phyloP scores from a whole-genome alignment of 2,797 vertebrate species.

The Percopsis omiscomaycus region DNA sequence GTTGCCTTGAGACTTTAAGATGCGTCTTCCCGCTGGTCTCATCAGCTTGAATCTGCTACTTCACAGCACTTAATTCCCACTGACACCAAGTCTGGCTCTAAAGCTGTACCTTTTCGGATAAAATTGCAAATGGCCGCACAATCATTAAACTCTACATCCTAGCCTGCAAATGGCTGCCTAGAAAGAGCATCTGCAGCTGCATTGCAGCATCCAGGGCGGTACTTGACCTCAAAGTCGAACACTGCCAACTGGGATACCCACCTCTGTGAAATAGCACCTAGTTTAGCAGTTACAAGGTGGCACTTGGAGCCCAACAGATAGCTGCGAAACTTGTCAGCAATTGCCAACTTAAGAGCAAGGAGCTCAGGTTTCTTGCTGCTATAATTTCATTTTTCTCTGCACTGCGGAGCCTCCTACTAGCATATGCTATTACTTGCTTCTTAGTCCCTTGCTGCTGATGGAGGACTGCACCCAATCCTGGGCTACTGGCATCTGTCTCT shows the following conservation, averaged over 20 bases:
- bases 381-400: conserved; percentile 19
- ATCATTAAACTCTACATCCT: conserved; percentile 15
- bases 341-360: conserved; percentile 10
- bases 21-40: background rate
- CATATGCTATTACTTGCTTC: conserved; percentile 15
- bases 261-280: conserved; percentile 20
- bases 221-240: conserved; percentile 26
- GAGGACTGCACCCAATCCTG: conserved; percentile 13
- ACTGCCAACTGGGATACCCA: conserved; percentile 18
- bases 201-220: conserved; percentile 1
- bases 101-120: conserved; percentile 7
- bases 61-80: conserved; percentile 1
- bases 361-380: conserved; percentile 24
- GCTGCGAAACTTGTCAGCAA: conserved; percentile 7
- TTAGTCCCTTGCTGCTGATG: conserved; percentile 5
- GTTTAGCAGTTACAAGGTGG: conserved; percentile 3
- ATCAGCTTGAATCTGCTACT: background rate
- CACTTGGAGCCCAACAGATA: conserved; percentile 18
- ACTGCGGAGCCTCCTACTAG: conserved; percentile 12
- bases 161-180: background rate
- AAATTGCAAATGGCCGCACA: conserved; percentile 23
- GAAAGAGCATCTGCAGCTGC: conserved; percentile 20
- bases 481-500: conserved; percentile 12
- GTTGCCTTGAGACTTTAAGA: background rate
- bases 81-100: conserved; percentile 5